Conservation (phyloP, 1,140 invertebrate genomes). For the Frieseomelitta varia region DNA sequence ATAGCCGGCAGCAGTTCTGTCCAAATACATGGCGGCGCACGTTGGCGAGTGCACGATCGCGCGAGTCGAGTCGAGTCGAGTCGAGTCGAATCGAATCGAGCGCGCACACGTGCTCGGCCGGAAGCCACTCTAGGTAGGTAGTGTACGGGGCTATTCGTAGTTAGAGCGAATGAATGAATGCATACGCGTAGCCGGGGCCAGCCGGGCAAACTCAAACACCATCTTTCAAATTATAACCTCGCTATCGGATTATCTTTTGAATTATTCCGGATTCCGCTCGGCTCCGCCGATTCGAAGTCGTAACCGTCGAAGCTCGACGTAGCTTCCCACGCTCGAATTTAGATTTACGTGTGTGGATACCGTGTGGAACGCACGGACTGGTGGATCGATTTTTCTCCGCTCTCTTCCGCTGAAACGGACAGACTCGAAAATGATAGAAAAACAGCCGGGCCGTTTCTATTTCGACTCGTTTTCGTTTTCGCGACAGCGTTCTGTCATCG, state of each 20-base stretch:
- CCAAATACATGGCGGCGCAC: constrained; percentile 14
- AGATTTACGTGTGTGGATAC: background rate
- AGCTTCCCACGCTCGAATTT: background rate
- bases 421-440: constrained; percentile 12
- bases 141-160: background rate
- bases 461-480: background rate
- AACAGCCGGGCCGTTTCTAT: constrained; percentile 10
- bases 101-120: background rate
- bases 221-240: constrained; percentile 67
- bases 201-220: constrained; percentile 61
- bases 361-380: background rate
- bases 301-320: too few species aligned
- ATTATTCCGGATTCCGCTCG: constrained; percentile 48
- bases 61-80: background rate
- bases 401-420: background rate
- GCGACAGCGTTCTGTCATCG: background rate
- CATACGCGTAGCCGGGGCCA: constrained; percentile 26
- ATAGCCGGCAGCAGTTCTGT: constrained; percentile 49
- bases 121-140: background rate
- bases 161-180: constrained; percentile 53
- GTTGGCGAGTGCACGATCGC: background rate
- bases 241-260: constrained; percentile 64
- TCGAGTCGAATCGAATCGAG: too few species aligned
- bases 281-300: background rate
- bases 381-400: constrained; percentile 3